Base-by-base conservation (phyloP, 2,888 invertebrate genomes). In the Trypoxylon attenuatum region DNA sequence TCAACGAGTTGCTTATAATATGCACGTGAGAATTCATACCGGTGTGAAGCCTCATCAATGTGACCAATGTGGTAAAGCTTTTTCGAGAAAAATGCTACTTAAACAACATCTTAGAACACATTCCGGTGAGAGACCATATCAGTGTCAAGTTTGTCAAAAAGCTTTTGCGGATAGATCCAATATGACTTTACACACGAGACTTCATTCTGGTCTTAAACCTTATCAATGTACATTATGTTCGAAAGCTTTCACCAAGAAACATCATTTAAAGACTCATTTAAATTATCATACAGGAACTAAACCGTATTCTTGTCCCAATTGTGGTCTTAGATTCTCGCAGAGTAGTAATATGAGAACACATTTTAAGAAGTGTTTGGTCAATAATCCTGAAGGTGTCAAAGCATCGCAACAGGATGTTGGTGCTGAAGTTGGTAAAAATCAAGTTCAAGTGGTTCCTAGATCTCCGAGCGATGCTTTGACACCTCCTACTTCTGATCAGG, bases 341-440 rank as follows among this genome's bases (percentile, higher is more conserved):
- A 94, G 94, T 46, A 94, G 94, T 75, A 95, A 95, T 81, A 95
- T 95, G 95, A 89, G 95, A 71, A 95, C 95, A 0, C 95, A 95
- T 83, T 91, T 91, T 80, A 94, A 95, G 86, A 95, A 94, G 84
- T 95, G 95, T 77, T 39, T 73, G 1, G 19, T 68, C 19, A 72
- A 53, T 13, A 65, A 67, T 25, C 46, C 56, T 2, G 42, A 4
- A 1, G 69, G 63, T 0, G 5, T 18, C 2, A 56, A 53, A 0
- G 42, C 5, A 0, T 19, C 22, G 1, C 55, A 38, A 0, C 56
- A 57, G 0, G 41, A 23, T 2, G 8, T 1, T 1, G 33, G 25
- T 0, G 16, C 3, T 0, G 63, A 65, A 1, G 5, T 57, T 2
- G 5, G 29, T 1, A 61, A 55, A 3, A 5, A 2, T 0, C n/a